phyloP scores from a whole-genome alignment of 1,140 invertebrate species.

The Pentalonia nigronervosa region DNA sequence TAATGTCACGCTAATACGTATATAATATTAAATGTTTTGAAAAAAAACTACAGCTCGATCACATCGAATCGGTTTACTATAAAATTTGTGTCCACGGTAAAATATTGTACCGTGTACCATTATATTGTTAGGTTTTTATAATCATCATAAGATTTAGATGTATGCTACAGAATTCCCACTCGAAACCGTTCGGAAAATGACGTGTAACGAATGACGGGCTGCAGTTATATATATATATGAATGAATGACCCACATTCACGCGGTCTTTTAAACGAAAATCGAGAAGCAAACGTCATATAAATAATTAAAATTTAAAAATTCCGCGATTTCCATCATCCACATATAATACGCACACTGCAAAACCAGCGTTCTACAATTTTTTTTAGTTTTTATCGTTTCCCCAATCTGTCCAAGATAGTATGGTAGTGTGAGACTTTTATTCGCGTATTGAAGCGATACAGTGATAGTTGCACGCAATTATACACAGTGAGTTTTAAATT shows the following conservation, averaged over 20 bases:
- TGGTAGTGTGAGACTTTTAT: not conserved
- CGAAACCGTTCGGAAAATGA: not conserved
- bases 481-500: not conserved
- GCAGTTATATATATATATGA: not conserved
- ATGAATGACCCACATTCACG: not conserved
- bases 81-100: not conserved
- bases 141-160: not conserved
- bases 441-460: not conserved
- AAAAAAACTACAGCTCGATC: not conserved
- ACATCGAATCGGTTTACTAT: too few relatives aligned
- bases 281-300: not conserved
- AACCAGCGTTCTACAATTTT: not conserved
- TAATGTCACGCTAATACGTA: too few relatives aligned
- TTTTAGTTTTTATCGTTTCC: not conserved
- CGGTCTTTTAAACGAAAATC: not conserved
- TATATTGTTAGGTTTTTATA: not conserved
- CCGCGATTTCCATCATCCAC: not conserved
- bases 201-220: not conserved
- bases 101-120: not conserved
- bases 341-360: not conserved
- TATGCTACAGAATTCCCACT: not conserved
- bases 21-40: not conserved
- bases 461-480: not conserved
- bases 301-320: not conserved
- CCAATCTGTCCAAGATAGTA: not conserved